Percentiles rank a stretch among this genome's conserved stretches.
Conservation (phyloP, 2,888 invertebrate species). For the Polydrusus tereticollis region DNA sequence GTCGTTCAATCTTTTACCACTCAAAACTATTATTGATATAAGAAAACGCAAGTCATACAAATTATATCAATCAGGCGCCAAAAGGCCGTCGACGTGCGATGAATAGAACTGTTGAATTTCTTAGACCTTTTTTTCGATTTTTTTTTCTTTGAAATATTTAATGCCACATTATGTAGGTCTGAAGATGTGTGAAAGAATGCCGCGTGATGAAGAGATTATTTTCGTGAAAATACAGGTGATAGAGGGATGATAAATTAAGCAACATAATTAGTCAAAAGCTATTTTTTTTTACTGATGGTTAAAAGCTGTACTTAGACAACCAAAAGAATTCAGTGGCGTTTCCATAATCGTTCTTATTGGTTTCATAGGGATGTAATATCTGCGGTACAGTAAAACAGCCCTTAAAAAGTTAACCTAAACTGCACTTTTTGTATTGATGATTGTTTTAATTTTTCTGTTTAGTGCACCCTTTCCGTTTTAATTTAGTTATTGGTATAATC, state of each 20-base stretch:
- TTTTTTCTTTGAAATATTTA: slow-evolving; percentile 26
- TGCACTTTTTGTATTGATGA: too few relatives aligned
- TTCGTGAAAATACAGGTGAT: slow-evolving; percentile 12
- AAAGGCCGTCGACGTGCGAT: slow-evolving; percentile 33
- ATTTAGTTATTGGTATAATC: too few relatives aligned
- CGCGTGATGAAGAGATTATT: slow-evolving; percentile 42
- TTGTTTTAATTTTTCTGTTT: too few relatives aligned
- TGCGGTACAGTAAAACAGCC: too few relatives aligned
- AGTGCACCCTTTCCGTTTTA: too few relatives aligned
- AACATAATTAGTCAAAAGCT: too few relatives aligned
- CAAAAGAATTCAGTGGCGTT: too few relatives aligned
- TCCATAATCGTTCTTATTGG: too few relatives aligned
- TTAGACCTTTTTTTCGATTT: slow-evolving; percentile 27
- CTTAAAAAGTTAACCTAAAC: too few relatives aligned
- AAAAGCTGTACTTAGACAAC: too few relatives aligned
- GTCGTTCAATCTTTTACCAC: slow-evolving; percentile 29
- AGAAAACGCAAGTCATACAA: slow-evolving; percentile 40
- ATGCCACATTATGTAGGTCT: slow-evolving; percentile 41
- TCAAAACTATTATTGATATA: slow-evolving; percentile 29
- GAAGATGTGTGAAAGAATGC: slow-evolving; percentile 42
- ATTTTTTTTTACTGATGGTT: too few relatives aligned
- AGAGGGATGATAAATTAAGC: slow-evolving; percentile 27
- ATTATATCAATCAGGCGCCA: slow-evolving; percentile 47
- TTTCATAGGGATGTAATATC: too few relatives aligned
- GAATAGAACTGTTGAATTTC: slow-evolving; percentile 41